These are phyloP conservation scores for Plectus sambesii DNA, from an alignment of 1,140 invertebrate genomes.

Conservation along the genomic window DNA sequence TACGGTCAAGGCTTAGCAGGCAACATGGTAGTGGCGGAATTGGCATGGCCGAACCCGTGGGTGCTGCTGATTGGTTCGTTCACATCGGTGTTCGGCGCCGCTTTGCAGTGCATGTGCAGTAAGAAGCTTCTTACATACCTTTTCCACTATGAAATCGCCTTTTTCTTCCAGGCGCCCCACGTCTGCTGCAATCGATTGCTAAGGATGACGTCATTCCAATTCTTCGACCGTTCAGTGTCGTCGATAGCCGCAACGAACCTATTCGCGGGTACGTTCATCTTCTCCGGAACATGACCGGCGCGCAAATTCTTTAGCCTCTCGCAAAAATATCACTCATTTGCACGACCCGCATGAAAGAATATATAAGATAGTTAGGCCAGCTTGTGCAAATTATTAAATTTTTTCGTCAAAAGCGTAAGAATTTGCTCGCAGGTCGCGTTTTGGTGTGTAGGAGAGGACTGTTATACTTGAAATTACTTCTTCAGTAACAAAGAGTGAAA, in stretches of 20 bases:
- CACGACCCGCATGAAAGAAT: too few species aligned
- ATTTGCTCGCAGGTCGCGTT: too few species aligned
- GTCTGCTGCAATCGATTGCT: slow-evolving; percentile 77
- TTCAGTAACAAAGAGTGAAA: too few species aligned
- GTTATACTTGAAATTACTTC: too few species aligned
- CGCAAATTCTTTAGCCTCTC: slow-evolving; percentile 8
- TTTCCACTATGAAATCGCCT: background rate
- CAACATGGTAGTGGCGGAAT: slow-evolving; percentile 81
- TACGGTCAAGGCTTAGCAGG: slow-evolving; percentile 52
- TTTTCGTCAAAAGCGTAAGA: too few species aligned
- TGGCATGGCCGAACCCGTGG: slow-evolving; percentile 97
- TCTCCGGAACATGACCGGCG: too few species aligned
- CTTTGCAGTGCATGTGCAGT: slow-evolving; percentile 88
- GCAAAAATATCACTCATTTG: background rate
- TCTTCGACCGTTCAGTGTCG: slow-evolving; percentile 74
- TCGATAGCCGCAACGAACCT: slow-evolving; percentile 87
- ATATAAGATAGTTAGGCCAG: too few species aligned
- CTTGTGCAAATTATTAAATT: too few species aligned
- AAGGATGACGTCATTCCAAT: slow-evolving; percentile 95
- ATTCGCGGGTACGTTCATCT: slow-evolving; percentile 55
- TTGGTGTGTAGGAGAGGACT: too few species aligned
- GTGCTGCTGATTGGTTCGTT: slow-evolving; percentile 95
- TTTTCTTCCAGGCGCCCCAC: slow-evolving; percentile 52
- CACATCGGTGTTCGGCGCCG: slow-evolving; percentile 89
- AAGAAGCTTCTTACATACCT: slow-evolving; percentile 38